Base-by-base conservation (phyloP, 2,113 vertebrate genomes). In the Aegypius monachus region DNA sequence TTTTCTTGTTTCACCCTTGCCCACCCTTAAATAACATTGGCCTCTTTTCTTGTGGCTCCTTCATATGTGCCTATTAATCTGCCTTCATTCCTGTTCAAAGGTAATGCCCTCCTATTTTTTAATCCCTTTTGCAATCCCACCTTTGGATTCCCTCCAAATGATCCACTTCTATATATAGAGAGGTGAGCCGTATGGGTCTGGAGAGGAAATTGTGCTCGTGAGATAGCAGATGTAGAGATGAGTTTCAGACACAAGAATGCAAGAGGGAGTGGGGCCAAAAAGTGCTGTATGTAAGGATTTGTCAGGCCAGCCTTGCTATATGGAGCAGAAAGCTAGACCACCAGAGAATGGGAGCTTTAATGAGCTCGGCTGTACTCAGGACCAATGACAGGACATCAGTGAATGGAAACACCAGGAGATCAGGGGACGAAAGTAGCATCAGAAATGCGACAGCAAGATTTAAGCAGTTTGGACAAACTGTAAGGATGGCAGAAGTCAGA, bases 91-190 rank as follows among this genome's bases (percentile, higher is more conserved):
- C 2, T 52, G 36, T 86, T 91, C 93, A 86, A 43, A 95, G 59
- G 52, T 65, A 93, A 58, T 92, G 68, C 82, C 70, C 80, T 96
- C 53, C n/a, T 72, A 3, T 65, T 61, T 90, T 89, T 86, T 63
- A 75, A 91, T 86, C 86, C 79, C n/a, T 81, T 67, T 78, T 84
- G 61, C 56, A 81, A 11, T 67, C 47, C 79, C 48, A 92, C 63
- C 87, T 73, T 95, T 94, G 70, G 91, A 79, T 90, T 77, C 59
- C 29, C 19, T 94, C 85, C 93, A 90, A 89, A 93, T 92, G 8
- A 86, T 42, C 80, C 16, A 5, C 65, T 88, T 77, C 86, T 91
- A 36, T 91, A 88, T 91, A 83, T 53, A 95, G 65, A 48, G 90
- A 93, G 84, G 83, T 82, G 91, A 97, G 47, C 93, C 81, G n/a